Percentiles rank a stretch among this genome's conserved stretches.
phyloP scores from a whole-genome alignment of 2,888 invertebrate species.

The Marronus borbonicus region DNA sequence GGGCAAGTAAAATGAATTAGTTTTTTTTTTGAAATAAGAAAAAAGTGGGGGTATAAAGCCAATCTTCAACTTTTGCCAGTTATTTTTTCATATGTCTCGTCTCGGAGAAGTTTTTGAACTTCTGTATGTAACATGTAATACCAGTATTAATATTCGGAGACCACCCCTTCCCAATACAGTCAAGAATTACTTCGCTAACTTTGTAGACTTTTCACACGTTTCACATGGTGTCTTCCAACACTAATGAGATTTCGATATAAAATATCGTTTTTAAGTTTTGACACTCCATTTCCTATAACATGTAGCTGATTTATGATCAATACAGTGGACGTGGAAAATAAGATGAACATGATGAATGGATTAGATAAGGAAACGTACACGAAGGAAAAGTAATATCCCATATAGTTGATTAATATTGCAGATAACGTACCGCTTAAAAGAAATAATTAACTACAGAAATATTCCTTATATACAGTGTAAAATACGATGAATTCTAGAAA shows the following conservation, averaged over 20 bases:
- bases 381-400: neutral
- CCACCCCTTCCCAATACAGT: neutral
- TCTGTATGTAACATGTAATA: neutral
- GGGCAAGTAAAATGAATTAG: no score
- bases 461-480: no score
- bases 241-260: conserved; percentile 5
- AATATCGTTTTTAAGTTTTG: conserved; percentile 3
- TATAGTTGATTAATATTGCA: no score
- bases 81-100: neutral
- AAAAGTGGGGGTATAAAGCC: no score
- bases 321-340: neutral
- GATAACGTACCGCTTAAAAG: no score
- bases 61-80: no score
- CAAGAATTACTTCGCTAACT: conserved; percentile 2
- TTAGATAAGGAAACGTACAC: neutral
- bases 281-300: neutral
- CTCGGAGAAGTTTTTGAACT: conserved; percentile 4
- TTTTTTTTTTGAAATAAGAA: no score
- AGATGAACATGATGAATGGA: neutral
- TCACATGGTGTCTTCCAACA: neutral
- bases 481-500: no score
- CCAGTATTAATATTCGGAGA: neutral
- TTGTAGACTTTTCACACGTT: neutral
- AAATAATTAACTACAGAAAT: no score
- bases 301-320: neutral